Percentiles rank a stretch among this genome's conserved stretches.
Conservation (phyloP, 2,888 invertebrate species). For the Pocota personata region DNA sequence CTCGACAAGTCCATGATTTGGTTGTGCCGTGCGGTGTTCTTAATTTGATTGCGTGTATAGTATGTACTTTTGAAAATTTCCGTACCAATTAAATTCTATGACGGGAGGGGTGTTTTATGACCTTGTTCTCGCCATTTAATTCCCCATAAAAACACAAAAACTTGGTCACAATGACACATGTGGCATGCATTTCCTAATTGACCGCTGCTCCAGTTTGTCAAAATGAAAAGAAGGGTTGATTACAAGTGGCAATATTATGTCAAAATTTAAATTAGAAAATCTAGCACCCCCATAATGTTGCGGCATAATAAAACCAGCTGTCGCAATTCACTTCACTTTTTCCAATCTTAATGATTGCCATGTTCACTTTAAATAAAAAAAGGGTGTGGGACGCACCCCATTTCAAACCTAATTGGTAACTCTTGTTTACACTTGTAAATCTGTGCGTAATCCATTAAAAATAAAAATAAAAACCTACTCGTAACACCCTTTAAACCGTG, state of each 20-base stretch:
- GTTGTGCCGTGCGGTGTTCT: constrained; percentile 1
- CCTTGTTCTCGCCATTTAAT: constrained; percentile 48
- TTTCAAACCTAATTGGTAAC: constrained; percentile 50
- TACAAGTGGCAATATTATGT: neutral
- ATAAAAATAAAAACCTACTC: constrained; percentile 23
- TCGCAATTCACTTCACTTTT: constrained; percentile 39
- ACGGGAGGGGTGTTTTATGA: constrained; percentile 31
- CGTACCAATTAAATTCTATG: constrained; percentile 37
- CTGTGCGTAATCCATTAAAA: constrained; percentile 65
- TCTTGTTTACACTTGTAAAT: constrained; percentile 71
- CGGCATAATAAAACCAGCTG: constrained; percentile 60
- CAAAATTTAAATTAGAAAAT: constrained; percentile 36
- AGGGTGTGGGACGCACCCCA: constrained; percentile 30
- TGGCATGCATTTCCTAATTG: constrained; percentile 49
- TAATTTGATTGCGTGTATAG: constrained; percentile 49
- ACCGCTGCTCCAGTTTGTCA: constrained; percentile 25
- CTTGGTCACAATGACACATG: neutral
- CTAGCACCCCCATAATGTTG: neutral
- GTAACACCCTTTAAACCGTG: constrained; percentile 4
- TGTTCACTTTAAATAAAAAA: constrained; percentile 3
- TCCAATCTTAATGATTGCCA: constrained; percentile 25
- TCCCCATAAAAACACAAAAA: neutral
- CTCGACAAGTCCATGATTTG: neutral
- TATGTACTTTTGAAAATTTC: constrained; percentile 24
- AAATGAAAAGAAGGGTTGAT: neutral